Base-by-base conservation (phyloP, 2,113 vertebrate genomes). In the Aspidoscelis tigris region DNA sequence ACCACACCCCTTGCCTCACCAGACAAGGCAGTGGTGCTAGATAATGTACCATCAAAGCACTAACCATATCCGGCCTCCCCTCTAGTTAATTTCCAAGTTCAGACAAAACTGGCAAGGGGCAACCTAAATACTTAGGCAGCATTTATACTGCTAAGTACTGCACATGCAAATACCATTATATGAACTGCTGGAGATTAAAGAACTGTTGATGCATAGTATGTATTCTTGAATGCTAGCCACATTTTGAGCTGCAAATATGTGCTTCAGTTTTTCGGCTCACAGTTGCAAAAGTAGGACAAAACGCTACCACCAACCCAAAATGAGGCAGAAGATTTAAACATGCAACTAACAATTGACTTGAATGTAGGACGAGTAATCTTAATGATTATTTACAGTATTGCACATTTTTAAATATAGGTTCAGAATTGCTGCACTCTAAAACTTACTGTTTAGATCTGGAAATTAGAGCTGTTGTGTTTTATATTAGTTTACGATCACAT, bases 331-430 rank as follows among this genome's bases (percentile, higher is more conserved):
- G 69, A 8, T 69, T 85, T 84, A 87, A 89, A 88, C 53, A 80
- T 5, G 78, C 39, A 92, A 68, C 16, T 66, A 76, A 44, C 55
- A 88, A 41, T 79, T 92, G 83, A 66, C 88, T 87, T 78, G 71
- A 90, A 87, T 87, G 76, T 47, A 93, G 83, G 71, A 86, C 80
- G 89, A 89, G 78, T 61, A 84, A 78, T 75, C 78, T 83, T 88
- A 86, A n/a, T 87, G 50, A 66, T 91, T 89, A 89, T 86, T 92
- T 84, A 87, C 87, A 81, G 76, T 20, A 78, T 89, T 92, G 78
- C 61, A 85, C 55, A 81, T 0, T 81, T 90, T 88, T 85, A 86
- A 86, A 78, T 87, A 82, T 73, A 89, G 50, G 66, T 86, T 85
- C 73, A 85, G 77, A 80, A 41, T 53, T 61, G 65, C 69, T 88